phyloP scores from a whole-genome alignment of 2,797 vertebrate species.

The Leuciscus waleckii region DNA sequence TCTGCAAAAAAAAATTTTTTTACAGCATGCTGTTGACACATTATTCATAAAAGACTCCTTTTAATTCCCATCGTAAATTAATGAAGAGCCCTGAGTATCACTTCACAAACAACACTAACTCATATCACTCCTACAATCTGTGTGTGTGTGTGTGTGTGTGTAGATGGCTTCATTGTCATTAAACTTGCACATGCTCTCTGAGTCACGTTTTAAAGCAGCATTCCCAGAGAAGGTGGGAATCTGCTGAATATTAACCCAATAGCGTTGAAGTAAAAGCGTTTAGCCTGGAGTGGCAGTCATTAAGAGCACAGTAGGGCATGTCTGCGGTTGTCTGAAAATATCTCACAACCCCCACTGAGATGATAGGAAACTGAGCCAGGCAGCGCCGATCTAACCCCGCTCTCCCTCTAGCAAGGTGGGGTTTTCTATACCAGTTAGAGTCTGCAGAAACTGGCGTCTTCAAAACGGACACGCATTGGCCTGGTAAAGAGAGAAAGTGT shows the following conservation, averaged over 20 bases:
- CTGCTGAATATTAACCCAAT: slow-evolving; percentile 44
- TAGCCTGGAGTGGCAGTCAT: slow-evolving; percentile 53
- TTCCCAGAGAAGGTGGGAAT: slow-evolving; percentile 25
- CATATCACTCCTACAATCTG: not conserved
- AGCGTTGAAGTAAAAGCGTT: slow-evolving; percentile 8
- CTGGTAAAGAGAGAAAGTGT: not conserved
- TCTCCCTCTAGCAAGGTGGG: not conserved
- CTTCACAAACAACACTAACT: slow-evolving; percentile 11
- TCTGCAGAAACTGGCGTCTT: not conserved
- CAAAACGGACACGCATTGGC: not conserved
- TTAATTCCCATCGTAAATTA: slow-evolving; percentile 19
- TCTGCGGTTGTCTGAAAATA: slow-evolving; percentile 60
- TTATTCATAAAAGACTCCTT: slow-evolving; percentile 9
- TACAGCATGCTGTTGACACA: not conserved
- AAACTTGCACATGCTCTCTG: not conserved
- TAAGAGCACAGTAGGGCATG: slow-evolving; percentile 57
- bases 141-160: not conserved
- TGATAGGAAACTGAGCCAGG: slow-evolving; percentile 45
- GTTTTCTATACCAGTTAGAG: slow-evolving; percentile 9
- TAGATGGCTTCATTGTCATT: slow-evolving; percentile 1
- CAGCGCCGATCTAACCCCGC: slow-evolving; percentile 15
- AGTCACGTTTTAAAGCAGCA: slow-evolving; percentile 28
- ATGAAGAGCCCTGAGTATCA: slow-evolving; percentile 7
- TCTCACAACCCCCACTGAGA: slow-evolving; percentile 42
- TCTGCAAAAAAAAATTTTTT: slow-evolving; percentile 2